phyloP scores from a whole-genome alignment of 2,888 invertebrate genomes.

The Chironomus riparius region DNA sequence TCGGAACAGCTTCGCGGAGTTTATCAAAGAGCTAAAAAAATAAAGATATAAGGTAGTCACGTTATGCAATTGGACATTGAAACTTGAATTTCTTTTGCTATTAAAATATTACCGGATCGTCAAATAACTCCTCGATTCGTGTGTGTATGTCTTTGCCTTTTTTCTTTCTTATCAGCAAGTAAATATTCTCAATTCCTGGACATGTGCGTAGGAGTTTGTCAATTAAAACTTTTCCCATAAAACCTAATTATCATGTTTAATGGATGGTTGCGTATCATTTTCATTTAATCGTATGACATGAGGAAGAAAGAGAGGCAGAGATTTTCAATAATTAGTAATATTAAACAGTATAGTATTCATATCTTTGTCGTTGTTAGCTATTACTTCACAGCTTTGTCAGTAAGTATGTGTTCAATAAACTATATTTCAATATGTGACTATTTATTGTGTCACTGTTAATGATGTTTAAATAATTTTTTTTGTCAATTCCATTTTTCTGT shows the following conservation, averaged over 20 bases:
- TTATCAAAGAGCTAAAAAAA: constrained; percentile 45
- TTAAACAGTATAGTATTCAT: neutral
- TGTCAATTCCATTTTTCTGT: neutral
- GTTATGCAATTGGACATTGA: neutral
- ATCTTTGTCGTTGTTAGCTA: neutral
- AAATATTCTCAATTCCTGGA: constrained; percentile 46
- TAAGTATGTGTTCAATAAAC: neutral
- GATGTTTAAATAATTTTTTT: neutral
- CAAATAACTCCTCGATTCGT: constrained; percentile 57
- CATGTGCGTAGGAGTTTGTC: constrained; percentile 51
- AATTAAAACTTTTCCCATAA: constrained; percentile 41
- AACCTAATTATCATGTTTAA: neutral
- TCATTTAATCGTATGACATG: neutral
- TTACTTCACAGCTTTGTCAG: neutral
- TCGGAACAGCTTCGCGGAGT: constrained; percentile 46
- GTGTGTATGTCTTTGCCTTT: constrained; percentile 55
- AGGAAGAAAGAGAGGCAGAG: neutral
- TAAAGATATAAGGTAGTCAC: constrained; percentile 16
- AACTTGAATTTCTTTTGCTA: neutral
- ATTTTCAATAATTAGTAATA: neutral
- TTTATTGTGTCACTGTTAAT: neutral
- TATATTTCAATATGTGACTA: neutral
- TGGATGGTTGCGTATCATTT: neutral
- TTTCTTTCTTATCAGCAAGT: constrained; percentile 49
- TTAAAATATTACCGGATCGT: constrained; percentile 47